These are phyloP conservation scores for Eriosoma lanigerum DNA, from an alignment of 1,140 invertebrate genomes.

Conservation along the genomic window DNA sequence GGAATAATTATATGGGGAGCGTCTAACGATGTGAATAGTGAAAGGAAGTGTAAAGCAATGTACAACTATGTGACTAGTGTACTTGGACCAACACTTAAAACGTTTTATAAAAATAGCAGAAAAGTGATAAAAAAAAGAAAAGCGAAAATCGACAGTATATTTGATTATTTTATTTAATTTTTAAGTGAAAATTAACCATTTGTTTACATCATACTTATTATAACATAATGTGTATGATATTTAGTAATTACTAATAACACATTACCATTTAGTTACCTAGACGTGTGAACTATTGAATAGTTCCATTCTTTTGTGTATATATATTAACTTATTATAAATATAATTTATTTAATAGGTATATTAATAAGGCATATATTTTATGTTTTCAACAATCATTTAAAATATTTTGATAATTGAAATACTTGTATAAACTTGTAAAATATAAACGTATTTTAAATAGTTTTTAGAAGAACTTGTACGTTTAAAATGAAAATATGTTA, in stretches of 20 bases:
- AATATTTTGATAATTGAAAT: no score
- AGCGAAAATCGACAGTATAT: conserved; percentile 15
- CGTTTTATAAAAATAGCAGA: conserved; percentile 30
- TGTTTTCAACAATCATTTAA: not conserved
- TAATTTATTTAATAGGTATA: conserved; percentile 13
- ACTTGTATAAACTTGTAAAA: no score
- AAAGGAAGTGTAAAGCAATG: conserved; percentile 65
- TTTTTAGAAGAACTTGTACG: no score
- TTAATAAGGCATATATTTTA: not conserved
- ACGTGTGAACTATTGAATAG: not conserved
- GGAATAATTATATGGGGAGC: conserved; percentile 75
- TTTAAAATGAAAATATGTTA: no score
- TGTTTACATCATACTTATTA: no score
- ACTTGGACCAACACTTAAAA: conserved; percentile 62
- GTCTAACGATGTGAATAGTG: conserved; percentile 68
- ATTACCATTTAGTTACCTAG: conserved; percentile 10
- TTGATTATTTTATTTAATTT: conserved; percentile 26
- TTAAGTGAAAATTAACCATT: not conserved
- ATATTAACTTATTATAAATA: conserved; percentile 5
- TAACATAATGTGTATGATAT: not conserved
- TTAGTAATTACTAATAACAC: not conserved
- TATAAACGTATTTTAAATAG: no score
- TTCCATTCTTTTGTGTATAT: not conserved
- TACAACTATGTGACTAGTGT: conserved; percentile 64
- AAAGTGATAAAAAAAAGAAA: conserved; percentile 28